A percentile compares a stretch with the other conserved stretches of the same genome.
Evolutionary conservation across 2,797 vertebrate species (phyloP).

Genomic region (Sebastes matsubarae): DNA sequence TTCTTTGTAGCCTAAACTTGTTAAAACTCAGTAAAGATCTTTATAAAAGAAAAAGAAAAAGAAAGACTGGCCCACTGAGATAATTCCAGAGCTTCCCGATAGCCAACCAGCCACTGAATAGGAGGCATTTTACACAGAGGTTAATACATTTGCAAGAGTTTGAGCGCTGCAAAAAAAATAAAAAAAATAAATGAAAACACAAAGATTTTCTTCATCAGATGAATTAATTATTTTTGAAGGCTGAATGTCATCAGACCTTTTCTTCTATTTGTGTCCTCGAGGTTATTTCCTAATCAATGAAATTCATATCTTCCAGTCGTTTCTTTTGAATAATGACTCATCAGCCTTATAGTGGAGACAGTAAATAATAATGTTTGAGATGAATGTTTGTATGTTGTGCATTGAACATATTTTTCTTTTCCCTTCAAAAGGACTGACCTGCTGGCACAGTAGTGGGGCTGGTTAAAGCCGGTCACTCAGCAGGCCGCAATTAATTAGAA

Average conservation of each 20-base stretch:
- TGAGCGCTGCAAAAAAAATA: not conserved
- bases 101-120: not conserved
- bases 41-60: too few species aligned
- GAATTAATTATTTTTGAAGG: not conserved
- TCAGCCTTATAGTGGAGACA: not conserved
- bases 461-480: slow-evolving; percentile 43
- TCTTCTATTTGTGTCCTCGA: too few species aligned
- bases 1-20: too few species aligned
- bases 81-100: too few species aligned
- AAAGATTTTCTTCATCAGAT: not conserved
- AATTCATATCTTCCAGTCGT: not conserved
- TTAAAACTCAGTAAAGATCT: too few species aligned
- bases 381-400: not conserved
- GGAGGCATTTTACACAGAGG: not conserved
- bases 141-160: not conserved
- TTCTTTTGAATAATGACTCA: not conserved
- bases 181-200: not conserved
- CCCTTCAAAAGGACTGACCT: not conserved
- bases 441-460: slow-evolving; percentile 1
- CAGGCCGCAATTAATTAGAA: slow-evolving; percentile 50
- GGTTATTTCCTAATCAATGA: not conserved
- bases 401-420: not conserved
- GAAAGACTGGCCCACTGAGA: too few species aligned
- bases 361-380: not conserved
- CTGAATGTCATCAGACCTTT: not conserved